Percentiles rank a stretch among this genome's conserved stretches.
These are phyloP conservation scores for Odocoileus hemionus DNA, from an alignment of 2,113 vertebrate species.

Conservation along the genomic window DNA sequence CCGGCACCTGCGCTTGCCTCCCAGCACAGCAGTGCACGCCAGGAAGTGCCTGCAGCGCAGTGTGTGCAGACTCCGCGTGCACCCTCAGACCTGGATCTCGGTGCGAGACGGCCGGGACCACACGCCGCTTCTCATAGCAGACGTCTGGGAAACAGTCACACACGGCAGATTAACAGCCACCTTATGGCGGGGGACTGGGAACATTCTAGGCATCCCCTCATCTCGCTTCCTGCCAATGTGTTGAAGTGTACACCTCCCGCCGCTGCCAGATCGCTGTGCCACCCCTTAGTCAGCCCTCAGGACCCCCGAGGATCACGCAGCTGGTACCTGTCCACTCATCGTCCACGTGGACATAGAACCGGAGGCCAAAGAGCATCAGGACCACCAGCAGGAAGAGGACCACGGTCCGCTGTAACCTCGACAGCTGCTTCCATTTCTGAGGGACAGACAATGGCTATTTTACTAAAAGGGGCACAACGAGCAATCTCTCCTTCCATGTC, in stretches of 20 bases:
- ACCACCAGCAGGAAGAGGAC: slow-evolving; percentile 86
- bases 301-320: accelerated
- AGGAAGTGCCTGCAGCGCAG: accelerated
- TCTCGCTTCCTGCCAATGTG: too few relatives aligned
- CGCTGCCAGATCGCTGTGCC: not conserved
- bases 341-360: slow-evolving; percentile 78
- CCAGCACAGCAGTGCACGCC: accelerated
- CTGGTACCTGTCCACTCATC: slow-evolving; percentile 85
- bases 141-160: not conserved
- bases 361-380: slow-evolving; percentile 83
- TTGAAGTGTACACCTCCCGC: not conserved
- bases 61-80: accelerated
- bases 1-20: too few relatives aligned
- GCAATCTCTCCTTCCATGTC: accelerated
- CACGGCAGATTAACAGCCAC: accelerated
- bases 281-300: not conserved
- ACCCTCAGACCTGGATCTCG: not conserved
- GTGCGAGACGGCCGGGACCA: accelerated
- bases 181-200: accelerated
- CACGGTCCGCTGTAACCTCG: slow-evolving; percentile 89
- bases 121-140: not conserved
- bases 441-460: not conserved
- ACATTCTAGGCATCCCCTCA: accelerated
- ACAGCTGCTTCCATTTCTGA: slow-evolving; percentile 97
- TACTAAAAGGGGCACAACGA: accelerated